Base-by-base conservation (phyloP, 2,888 invertebrate species). In the Blastobasis adustella region DNA sequence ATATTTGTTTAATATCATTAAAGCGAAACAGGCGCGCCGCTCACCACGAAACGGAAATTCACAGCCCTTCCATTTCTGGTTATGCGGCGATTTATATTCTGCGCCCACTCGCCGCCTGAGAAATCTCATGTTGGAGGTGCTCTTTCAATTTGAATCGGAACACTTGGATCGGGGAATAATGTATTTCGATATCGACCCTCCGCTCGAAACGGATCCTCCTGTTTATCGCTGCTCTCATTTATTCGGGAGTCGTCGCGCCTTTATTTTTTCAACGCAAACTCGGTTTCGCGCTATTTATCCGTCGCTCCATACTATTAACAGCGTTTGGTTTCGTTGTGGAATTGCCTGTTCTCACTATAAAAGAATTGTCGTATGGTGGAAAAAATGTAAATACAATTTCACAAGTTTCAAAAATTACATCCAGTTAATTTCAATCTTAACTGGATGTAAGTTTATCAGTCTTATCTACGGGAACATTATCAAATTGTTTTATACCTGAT, bases 61-160 rank as follows among this genome's bases (percentile, higher is more conserved):
- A 77, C 80, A 81, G 81, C 78, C 80, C 81, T 85, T 82, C 82
- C 79, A 82, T 82, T 83, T 81, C 84, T 83, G 81, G 85, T 86
- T 88, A 88, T 88, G 81, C 81, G 85, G 76, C 86, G 85, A 88
- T 88, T 87, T 88, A 88, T 88, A 87, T 88, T 88, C 87, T 80
- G 83, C 79, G 82, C 86, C 85, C 84, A 86, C 85, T 86, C 86
- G 83, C 85, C 82, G 86, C 76, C 87, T 82, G 81, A 87, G 85
- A 86, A 87, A 88, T 88, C 87, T 88, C 84, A 83, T 86, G 88
- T 87, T 82, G 83, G 81, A 84, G 86, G 86, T 86, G 88, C 88
- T 88, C 88, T 88, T 88, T 88, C 88, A 87, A 88, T 88, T 88
- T 88, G 87, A 88, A 88, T 86, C 87, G 87, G 86, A 87, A 87